Percentiles rank a stretch among this genome's conserved stretches.
phyloP scores from a whole-genome alignment of 2,113 vertebrate genomes.

The Symphodus melops region DNA sequence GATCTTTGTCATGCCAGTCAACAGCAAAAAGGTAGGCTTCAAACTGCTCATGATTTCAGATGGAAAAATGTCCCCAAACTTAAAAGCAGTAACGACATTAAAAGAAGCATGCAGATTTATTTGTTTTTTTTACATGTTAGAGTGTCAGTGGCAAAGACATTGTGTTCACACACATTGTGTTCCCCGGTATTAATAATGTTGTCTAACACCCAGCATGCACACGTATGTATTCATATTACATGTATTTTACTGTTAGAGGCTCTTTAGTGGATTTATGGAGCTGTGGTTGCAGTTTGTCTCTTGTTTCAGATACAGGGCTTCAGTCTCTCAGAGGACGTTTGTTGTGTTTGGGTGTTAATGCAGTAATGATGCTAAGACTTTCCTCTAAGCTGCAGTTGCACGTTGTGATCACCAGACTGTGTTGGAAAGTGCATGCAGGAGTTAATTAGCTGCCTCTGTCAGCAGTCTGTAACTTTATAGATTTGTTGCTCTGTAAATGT shows the following conservation, averaged over 20 bases:
- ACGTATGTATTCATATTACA: background rate
- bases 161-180: no score
- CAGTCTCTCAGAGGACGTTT: background rate
- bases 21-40: no score
- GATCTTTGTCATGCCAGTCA: background rate
- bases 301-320: no score
- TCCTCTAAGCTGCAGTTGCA: background rate
- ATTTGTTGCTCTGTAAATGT: conserved; percentile 19
- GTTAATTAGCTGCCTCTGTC: background rate
- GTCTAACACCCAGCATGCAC: background rate
- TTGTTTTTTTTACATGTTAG: no score
- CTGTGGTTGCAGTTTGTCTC: no score
- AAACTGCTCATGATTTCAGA: no score
- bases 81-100: no score
- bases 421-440: conserved; percentile 6
- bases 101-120: no score
- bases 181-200: background rate
- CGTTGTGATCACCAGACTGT: background rate
- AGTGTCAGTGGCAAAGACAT: no score
- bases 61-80: no score
- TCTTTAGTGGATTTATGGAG: background rate
- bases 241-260: background rate
- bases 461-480: conserved; percentile 4
- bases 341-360: background rate
- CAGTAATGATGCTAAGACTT: background rate